Evolutionary conservation across 1,140 invertebrate species (phyloP), one percentile per base, ranked within the genome.

Genomic region (Rhagoletis zephyria): DNA sequence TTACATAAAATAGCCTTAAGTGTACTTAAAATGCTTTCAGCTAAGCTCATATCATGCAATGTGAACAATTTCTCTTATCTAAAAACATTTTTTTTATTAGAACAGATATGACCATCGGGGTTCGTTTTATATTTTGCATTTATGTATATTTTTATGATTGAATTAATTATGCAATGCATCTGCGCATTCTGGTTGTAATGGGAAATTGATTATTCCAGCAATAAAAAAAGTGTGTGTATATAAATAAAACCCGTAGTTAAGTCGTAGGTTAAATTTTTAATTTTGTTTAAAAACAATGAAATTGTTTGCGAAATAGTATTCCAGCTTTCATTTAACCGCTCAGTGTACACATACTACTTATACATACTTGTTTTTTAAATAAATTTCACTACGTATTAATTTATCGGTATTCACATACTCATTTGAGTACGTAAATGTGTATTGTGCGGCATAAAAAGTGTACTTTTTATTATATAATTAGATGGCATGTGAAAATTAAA

Each of bases 1-100:
- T 74, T 48, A 40, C 45, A 74, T 74, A 45, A 74, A 14, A 74
- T 74, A 74, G 74, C 74, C 74, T 4, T 56, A 81, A 81, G 74
- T 81, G 74, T 81, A 81, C 74, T 81, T 81, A 81, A 81, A 56
- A 63, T 63, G n/a, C 12, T 63, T 63, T 63, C 9, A 14, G 12
- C 16, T 16, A n/a, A 63, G n/a, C 61, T 63, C n/a, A 7, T 14
- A 63, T 9, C 10, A 10, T 4, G 61, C 16, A 14, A 30, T 19
- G n/a, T n/a, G 7, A 81, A 59, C n/a, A 10, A 30, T 81, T 81
- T 81, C 9, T 56, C 14, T 74, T 74, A 48, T 30, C 30, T 30
- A 30, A 30, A 30, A 30, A 30, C 30, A 74, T 74, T 16, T 16
- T 14, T 16, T 16, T 3, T 74, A 45, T 56, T 56, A 7, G 3